Conservation (phyloP, 2,888 invertebrate species). For the Bruchidius siliquastri region DNA sequence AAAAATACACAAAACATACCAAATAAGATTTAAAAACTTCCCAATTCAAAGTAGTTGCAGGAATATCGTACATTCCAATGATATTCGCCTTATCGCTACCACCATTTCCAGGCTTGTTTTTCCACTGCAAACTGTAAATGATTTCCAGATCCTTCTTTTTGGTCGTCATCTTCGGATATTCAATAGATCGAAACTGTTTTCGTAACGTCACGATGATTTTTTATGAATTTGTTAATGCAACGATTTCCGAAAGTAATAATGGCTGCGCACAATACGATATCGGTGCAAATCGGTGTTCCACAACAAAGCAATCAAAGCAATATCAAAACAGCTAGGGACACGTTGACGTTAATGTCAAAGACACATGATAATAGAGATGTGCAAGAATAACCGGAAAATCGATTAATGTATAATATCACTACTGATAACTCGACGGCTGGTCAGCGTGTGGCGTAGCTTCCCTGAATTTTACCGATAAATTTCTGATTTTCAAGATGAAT, state of each 20-base stretch:
- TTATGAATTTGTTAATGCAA: background rate
- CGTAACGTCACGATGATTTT: background rate
- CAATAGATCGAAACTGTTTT: background rate
- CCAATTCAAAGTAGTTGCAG: slow-evolving; percentile 45
- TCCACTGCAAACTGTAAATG: slow-evolving; percentile 47
- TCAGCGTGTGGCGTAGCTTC: too few relatives aligned
- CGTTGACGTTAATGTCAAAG: background rate
- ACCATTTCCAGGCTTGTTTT: slow-evolving; percentile 38
- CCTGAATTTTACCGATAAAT: too few relatives aligned
- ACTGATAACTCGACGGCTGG: too few relatives aligned
- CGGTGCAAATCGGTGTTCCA: background rate
- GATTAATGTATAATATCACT: too few relatives aligned
- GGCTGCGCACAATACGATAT: background rate
- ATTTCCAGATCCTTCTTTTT: slow-evolving; percentile 40
- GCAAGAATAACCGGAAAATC: background rate
- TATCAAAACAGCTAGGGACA: background rate
- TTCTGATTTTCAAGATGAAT: too few relatives aligned
- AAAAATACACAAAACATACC: slow-evolving; percentile 44
- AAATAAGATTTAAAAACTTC: slow-evolving; percentile 47
- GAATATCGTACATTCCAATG: slow-evolving; percentile 47
- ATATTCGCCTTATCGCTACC: slow-evolving; percentile 39
- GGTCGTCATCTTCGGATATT: slow-evolving; percentile 24
- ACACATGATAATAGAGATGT: background rate
- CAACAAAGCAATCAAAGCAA: background rate
- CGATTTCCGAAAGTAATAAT: background rate